phyloP scores from a whole-genome alignment of 2,797 vertebrate species.

The Rhynchonycteris naso region DNA sequence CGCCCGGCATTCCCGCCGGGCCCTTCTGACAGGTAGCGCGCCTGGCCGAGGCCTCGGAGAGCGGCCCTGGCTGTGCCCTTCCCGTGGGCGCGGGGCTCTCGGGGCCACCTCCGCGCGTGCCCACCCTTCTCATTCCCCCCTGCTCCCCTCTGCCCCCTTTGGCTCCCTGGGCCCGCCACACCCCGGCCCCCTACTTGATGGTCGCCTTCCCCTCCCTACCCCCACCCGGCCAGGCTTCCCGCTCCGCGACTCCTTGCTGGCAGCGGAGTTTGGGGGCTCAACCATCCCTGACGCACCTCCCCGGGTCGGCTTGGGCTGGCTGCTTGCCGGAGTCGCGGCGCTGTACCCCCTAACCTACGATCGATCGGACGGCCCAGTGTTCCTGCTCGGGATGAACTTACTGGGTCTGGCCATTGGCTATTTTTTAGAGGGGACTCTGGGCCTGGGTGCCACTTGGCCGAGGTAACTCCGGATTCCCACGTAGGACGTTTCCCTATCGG shows the following conservation, averaged over 20 bases:
- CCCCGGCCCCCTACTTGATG: background rate
- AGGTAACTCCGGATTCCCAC: background rate
- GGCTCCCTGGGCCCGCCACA: no score
- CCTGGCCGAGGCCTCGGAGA: background rate
- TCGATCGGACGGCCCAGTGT: background rate
- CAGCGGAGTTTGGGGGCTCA: background rate
- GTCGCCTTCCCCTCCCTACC: background rate
- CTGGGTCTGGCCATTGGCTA: background rate
- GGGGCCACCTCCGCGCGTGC: no score
- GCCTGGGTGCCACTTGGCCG: background rate
- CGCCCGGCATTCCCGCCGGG: constrained; percentile 50
- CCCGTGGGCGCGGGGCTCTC: background rate
- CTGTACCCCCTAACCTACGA: background rate
- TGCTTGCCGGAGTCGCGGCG: background rate
- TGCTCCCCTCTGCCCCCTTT: no score
- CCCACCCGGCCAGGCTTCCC: background rate
- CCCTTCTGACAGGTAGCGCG: constrained; percentile 78
- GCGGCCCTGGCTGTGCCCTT: background rate
- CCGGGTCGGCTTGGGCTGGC: background rate
- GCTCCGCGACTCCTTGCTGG: background rate
- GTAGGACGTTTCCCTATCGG: background rate
- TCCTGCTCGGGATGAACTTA: accelerated
- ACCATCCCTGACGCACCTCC: background rate
- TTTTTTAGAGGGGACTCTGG: background rate
- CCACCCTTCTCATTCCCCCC: background rate